Evolutionary conservation across 1,140 invertebrate species (phyloP), one percentile per base, ranked within the genome.

Genomic region (Augochlora pura): DNA sequence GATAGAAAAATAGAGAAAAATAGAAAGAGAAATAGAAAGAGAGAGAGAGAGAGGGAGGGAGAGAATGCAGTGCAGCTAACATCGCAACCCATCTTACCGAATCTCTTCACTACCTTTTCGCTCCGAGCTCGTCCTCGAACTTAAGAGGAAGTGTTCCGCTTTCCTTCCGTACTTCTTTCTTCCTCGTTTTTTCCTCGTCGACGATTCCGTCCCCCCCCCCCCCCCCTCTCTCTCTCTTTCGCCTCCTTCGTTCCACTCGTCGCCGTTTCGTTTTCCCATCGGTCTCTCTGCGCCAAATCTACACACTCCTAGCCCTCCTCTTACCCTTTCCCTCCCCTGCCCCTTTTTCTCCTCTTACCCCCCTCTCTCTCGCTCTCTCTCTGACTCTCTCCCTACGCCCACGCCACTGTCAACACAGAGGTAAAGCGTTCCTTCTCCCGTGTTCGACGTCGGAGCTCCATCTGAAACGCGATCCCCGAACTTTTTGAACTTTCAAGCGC

Each of bases 71-170:
- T 1, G 54, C 54, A 49, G 57, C 77, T 39, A 78, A 77, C 70
- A 42, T 62, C 32, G 70, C 83, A 54, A 63, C 49, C 57, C 76
- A 38, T 85, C 79, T 77, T 76, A 77, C 74, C 62, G 68, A 62
- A 70, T 68, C 46, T 81, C 76, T 74, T 65, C 68, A 14, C 70
- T 76, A 32, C 42, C 80, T 52, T 64, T 49, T 62, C 38, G 25
- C 62, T 54, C 71, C 42, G 42, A 46, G 16, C 68, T 57, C 32
- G 59, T 75, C 38, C 32, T 46, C 42, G 32, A 74, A 80, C 39
- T 80, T 52, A 42, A 63, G 49, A 42, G 25, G 21, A 42, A 25
- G 32, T 49, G 49, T 59, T 54, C 62, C 21, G 9, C 18, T 52
- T 66, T 38, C n/a, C 23, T 80, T 62, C 25, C 57, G 27, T 23